A percentile compares a stretch with the other conserved stretches of the same genome.
phyloP scores from a whole-genome alignment of 2,888 invertebrate genomes.

The Oxystoma pomonae region DNA sequence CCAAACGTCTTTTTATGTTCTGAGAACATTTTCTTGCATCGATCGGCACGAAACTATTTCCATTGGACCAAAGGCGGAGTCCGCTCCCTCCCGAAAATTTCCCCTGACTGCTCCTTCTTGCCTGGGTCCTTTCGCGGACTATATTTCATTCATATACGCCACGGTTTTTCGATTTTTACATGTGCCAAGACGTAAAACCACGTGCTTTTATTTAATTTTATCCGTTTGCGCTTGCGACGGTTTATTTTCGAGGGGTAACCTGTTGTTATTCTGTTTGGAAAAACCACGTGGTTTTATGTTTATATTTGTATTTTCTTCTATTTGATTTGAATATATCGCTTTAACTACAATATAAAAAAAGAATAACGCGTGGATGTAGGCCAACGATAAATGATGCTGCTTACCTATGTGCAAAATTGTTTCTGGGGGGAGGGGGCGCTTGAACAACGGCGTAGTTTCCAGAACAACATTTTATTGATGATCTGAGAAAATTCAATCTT shows the following conservation, averaged over 20 bases:
- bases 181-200: conserved; percentile 35
- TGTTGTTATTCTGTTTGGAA: conserved; percentile 18
- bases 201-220: conserved; percentile 35
- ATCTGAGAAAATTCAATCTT: no score
- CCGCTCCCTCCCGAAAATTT: conserved; percentile 37
- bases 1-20: conserved; percentile 49
- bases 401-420: no score
- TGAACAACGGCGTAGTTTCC: no score
- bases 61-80: conserved; percentile 48
- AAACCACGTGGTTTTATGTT: conserved; percentile 8
- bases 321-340: background rate
- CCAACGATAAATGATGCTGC: no score
- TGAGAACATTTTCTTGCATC: conserved; percentile 50
- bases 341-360: no score
- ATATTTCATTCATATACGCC: conserved; percentile 36
- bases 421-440: no score
- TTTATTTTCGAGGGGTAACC: conserved; percentile 12
- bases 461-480: no score
- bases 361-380: no score
- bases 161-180: conserved; percentile 35
- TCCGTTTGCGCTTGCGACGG: conserved; percentile 31
- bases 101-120: conserved; percentile 31
- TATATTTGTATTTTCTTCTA: background rate
- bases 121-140: conserved; percentile 22
- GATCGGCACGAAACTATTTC: conserved; percentile 39